phyloP scores from a whole-genome alignment of 2,113 vertebrate genomes.

The Muntiacus reevesi region DNA sequence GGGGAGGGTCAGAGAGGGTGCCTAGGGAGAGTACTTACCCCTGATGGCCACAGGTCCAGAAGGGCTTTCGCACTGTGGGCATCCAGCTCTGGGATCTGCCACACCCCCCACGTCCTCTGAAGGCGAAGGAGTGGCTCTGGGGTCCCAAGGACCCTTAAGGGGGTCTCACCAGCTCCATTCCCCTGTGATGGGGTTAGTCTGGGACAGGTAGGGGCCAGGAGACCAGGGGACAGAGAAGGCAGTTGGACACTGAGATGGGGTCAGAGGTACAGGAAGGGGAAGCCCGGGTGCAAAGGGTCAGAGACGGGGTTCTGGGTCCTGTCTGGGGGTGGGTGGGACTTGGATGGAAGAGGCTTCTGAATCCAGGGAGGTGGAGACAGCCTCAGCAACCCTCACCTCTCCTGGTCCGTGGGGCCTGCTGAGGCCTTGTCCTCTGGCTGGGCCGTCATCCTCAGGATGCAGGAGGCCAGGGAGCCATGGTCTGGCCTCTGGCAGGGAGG shows the following conservation, averaged over 20 bases:
- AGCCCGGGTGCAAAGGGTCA: not conserved
- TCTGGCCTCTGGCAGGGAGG: not conserved
- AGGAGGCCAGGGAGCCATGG: not conserved
- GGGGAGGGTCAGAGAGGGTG: not conserved
- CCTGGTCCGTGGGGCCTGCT: not conserved
- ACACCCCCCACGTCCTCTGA: conserved; percentile 79
- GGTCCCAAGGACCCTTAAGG: not conserved
- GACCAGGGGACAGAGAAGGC: not conserved
- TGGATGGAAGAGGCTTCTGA: not conserved
- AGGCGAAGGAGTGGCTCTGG: conserved; percentile 78
- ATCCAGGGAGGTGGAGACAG: not conserved
- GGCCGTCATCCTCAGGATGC: conserved; percentile 33
- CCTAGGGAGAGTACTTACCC: conserved; percentile 81
- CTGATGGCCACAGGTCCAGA: conserved; percentile 78
- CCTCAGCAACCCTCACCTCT: conserved; percentile 56
- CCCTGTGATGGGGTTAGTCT: not conserved
- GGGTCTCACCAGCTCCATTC: not conserved
- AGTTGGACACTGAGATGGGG: not conserved
- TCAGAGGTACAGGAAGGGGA: not conserved
- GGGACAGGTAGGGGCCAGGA: not conserved
- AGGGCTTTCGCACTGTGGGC: conserved; percentile 76
- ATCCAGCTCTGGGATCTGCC: conserved; percentile 79
- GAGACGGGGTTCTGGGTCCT: not conserved
- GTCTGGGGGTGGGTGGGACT: not conserved
- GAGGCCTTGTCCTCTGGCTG: not conserved